Evolutionary conservation across 2,113 vertebrate genomes (phyloP), one percentile per base, ranked within the genome.

Genomic region (Malurus melanocephalus): DNA sequence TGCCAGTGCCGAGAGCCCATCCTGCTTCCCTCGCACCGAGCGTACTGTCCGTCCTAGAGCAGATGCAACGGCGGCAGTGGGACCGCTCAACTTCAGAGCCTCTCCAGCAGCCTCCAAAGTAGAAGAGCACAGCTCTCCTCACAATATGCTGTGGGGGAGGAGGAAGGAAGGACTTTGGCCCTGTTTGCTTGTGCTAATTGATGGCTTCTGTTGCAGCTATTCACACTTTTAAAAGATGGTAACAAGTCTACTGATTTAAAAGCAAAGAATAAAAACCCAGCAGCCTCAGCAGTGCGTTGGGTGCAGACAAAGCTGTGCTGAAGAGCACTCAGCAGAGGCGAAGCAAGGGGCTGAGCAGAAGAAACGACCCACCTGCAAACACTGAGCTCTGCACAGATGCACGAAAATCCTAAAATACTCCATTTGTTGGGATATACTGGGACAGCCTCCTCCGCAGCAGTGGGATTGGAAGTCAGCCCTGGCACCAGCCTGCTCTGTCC

Each of bases 131-230:
- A 89, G 90, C 83, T 95, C 80, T 95, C 83, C 67, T 94, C 95
- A 26, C 60, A 93, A 93, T 88, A 95, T 95, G 95, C 93, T 79
- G 80, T 92, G 95, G 88, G 79, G 48, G 85, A 87, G 93, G 91
- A 94, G 92, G 78, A 94, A 90, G 88, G 85, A 94, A 96, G 92
- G 92, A 94, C 38, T 66, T 93, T 96, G 97, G 96, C 97, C 95
- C 94, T 89, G 90, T 91, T 96, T 96, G 93, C 95, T 93, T 85
- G 97, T 95, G 96, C 96, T 97, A 96, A 97, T 95, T 96, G 96
- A 94, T 95, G 95, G 95, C 89, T 95, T 97, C 97, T 97, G 97
- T 97, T 90, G 86, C 90, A 96, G 97, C 95, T 95, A 95, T 97
- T 96, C 96, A 96, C 94, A 94, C 96, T 94, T 94, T 80, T 40